Evolutionary conservation across 2,888 invertebrate species (phyloP), one percentile per base, ranked within the genome.

Genomic region (Lasioglossum vierecki): DNA sequence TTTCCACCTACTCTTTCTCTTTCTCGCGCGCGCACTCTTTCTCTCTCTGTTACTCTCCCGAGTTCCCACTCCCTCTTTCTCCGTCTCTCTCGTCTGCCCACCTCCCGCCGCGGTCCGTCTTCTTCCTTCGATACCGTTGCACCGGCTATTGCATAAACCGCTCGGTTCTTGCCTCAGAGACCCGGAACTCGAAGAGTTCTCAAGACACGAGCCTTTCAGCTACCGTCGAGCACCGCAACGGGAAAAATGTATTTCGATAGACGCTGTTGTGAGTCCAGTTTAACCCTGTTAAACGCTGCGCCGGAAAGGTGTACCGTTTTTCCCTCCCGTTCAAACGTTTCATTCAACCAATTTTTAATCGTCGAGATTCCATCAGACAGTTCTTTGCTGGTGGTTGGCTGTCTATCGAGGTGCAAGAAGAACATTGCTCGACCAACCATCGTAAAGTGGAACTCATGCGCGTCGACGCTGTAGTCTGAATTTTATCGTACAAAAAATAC

Each of bases 111-210:
- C 18, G 35, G 35, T 30, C 26, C 39, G 57, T 49, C 68, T 26
- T 80, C 74, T 78, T 76, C 46, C 77, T 79, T 75, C 83, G 86
- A 88, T 88, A 88, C 90, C 89, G 87, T 90, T 90, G 89, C 90
- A 81, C 80, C 84, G 85, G 79, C 87, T 83, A 82, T 85, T 89
- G 88, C 90, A 88, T 84, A 85, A 90, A 90, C 82, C 88, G 81
- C 80, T 80, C 46, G 80, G 49, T 78, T 86, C 84, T 79, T 81
- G 74, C 74, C 85, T 74, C 76, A 57, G 82, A 88, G 84, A 84
- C 81, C 87, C 87, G 86, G 89, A 87, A 89, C 84, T 86, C 80
- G 71, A 71, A 74, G 66, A 79, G 82, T 86, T 75, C 88, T 80
- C 86, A 83, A 88, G 85, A 88, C 71, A 44, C 77, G 73, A 80